A percentile compares a stretch with the other conserved stretches of the same genome.
These are phyloP conservation scores for Xiphorhynchus elegans DNA, from an alignment of 2,113 vertebrate species.

Conservation along the genomic window DNA sequence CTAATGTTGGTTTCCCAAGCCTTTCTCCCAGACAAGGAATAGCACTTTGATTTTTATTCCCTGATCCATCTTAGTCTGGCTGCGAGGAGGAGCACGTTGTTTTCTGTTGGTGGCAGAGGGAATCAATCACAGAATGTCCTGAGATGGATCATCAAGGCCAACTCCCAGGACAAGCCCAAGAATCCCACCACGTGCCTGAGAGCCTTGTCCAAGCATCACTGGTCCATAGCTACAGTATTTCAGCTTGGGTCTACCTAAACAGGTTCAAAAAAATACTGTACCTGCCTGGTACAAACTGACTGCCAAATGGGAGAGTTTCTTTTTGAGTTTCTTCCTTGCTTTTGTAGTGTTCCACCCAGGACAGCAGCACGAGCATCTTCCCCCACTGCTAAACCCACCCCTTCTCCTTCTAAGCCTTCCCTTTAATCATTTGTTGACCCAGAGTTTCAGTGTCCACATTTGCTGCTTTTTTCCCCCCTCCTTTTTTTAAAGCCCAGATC, in stretches of 20 bases:
- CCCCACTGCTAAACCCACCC: background rate
- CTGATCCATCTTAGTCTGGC: background rate
- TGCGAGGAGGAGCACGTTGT: accelerated
- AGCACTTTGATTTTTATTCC: background rate
- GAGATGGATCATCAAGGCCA: background rate
- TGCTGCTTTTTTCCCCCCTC: background rate
- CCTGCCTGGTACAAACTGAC: background rate
- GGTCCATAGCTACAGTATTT: background rate
- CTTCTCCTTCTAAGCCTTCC: slow-evolving; percentile 35
- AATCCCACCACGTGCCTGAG: background rate
- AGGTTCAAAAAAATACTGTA: background rate
- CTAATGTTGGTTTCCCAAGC: background rate
- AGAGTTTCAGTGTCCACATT: slow-evolving; percentile 32
- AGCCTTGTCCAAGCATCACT: background rate
- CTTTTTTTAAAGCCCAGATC: background rate
- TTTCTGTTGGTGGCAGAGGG: background rate
- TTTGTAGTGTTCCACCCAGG: background rate
- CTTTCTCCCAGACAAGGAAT: background rate
- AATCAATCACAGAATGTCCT: background rate
- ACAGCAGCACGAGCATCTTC: background rate
- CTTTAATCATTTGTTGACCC: slow-evolving; percentile 74
- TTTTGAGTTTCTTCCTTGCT: background rate
- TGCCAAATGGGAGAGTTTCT: background rate
- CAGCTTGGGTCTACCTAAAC: background rate
- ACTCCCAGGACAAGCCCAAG: background rate